Percentiles rank a stretch among this genome's conserved stretches.
Conservation (phyloP, 2,113 vertebrate genomes). For the Promerops cafer region DNA sequence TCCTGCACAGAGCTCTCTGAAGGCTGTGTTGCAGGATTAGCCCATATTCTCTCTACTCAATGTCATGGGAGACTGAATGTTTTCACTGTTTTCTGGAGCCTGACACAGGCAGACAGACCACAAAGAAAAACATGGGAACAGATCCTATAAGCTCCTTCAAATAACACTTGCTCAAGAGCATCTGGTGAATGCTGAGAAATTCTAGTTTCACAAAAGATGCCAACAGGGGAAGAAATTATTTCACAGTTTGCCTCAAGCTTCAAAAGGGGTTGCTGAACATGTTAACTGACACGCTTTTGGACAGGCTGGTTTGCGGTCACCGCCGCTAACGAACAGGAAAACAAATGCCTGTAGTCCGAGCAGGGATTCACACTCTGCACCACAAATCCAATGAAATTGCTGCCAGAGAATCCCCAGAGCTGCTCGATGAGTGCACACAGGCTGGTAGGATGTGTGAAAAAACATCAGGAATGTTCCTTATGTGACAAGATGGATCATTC, state of each 20-base stretch:
- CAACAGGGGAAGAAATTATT: conserved; percentile 41
- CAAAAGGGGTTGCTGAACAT: conserved; percentile 14
- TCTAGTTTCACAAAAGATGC: conserved; percentile 33
- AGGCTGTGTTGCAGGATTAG: background rate
- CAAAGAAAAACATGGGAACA: conserved; percentile 15
- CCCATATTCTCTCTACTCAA: background rate
- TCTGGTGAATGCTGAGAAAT: conserved; percentile 35
- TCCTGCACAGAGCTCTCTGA: background rate
- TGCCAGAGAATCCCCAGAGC: background rate
- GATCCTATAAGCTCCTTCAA: conserved; percentile 34
- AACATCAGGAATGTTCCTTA: background rate
- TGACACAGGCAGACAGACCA: conserved; percentile 51
- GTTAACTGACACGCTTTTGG: background rate
- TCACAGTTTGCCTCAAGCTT: conserved; percentile 20
- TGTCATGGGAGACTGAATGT: conserved; percentile 28
- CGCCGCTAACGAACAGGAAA: background rate
- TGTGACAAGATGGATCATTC: background rate
- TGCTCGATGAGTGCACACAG: fast-evolving
- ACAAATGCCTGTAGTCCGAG: background rate
- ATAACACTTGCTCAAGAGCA: conserved; percentile 33
- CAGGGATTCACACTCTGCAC: background rate
- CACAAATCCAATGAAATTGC: background rate
- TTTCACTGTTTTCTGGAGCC: conserved; percentile 42
- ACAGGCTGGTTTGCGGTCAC: background rate
- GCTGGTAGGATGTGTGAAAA: background rate